Conservation (phyloP, 2,888 invertebrate genomes). For the Odontocolon sp. region DNA sequence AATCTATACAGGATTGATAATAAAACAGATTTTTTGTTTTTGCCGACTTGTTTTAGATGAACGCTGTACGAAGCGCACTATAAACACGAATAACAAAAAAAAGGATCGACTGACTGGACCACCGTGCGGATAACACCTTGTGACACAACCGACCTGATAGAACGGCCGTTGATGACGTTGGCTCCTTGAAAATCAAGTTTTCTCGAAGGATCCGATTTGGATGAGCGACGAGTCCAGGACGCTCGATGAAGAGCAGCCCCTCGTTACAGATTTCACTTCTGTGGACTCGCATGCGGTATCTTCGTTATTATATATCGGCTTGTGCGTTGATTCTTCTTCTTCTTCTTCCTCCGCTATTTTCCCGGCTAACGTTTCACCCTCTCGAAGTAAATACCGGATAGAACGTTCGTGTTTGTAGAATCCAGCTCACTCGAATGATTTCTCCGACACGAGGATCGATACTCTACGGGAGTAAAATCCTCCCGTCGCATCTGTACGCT, state of each 20-base stretch:
- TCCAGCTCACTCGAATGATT: neutral
- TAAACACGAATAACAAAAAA: constrained; percentile 6
- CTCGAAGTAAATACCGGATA: neutral
- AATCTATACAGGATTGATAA: too few relatives aligned
- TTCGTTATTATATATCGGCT: too few relatives aligned
- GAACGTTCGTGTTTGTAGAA: too few relatives aligned
- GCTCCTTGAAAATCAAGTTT: constrained; percentile 68
- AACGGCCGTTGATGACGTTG: constrained; percentile 66
- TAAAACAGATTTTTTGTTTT: too few relatives aligned
- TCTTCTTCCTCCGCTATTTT: neutral
- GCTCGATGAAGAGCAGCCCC: constrained; percentile 67
- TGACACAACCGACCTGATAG: constrained; percentile 74
- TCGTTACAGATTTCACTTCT: constrained; percentile 70
- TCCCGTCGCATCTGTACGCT: too few relatives aligned
- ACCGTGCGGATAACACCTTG: constrained; percentile 8
- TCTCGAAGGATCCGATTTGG: constrained; percentile 48
- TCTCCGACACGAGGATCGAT: neutral
- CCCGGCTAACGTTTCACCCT: neutral
- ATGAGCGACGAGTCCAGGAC: constrained; percentile 47
- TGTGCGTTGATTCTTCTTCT: neutral
- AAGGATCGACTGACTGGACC: neutral
- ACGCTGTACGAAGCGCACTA: neutral
- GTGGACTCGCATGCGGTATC: constrained; percentile 75
- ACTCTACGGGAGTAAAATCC: too few relatives aligned
- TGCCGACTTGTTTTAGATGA: too few relatives aligned